phyloP scores from a whole-genome alignment of 2,797 vertebrate genomes.

The Helarctos malayanus region DNA sequence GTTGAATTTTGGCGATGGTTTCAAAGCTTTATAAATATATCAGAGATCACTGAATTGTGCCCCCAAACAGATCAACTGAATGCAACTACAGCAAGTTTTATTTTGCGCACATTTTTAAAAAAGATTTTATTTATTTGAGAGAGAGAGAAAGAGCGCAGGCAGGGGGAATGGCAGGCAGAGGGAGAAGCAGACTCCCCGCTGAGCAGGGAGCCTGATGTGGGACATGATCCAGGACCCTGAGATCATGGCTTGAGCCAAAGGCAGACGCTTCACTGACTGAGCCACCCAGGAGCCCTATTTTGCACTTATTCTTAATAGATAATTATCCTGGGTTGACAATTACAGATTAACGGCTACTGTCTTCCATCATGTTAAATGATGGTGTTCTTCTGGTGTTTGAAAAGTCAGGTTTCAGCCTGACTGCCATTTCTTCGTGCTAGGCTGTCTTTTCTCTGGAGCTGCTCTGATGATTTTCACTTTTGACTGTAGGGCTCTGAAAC shows the following conservation, averaged over 20 bases:
- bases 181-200: no score
- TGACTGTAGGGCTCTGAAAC: background rate
- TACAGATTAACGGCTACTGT: no score
- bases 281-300: background rate
- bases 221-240: no score
- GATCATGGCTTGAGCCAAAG: background rate
- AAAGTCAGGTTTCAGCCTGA: background rate
- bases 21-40: background rate
- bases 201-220: no score
- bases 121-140: background rate
- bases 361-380: no score
- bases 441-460: background rate
- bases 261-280: background rate
- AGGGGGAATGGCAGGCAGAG: background rate
- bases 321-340: background rate
- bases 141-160: background rate
- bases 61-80: no score
- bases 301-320: background rate
- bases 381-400: fast-evolving
- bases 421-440: fast-evolving
- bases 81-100: background rate
- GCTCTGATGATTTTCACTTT: background rate
- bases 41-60: background rate
- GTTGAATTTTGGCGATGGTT: no score
- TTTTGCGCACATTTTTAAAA: background rate